phyloP scores from a whole-genome alignment of 2,797 vertebrate species.

The Trematomus bernacchii region DNA sequence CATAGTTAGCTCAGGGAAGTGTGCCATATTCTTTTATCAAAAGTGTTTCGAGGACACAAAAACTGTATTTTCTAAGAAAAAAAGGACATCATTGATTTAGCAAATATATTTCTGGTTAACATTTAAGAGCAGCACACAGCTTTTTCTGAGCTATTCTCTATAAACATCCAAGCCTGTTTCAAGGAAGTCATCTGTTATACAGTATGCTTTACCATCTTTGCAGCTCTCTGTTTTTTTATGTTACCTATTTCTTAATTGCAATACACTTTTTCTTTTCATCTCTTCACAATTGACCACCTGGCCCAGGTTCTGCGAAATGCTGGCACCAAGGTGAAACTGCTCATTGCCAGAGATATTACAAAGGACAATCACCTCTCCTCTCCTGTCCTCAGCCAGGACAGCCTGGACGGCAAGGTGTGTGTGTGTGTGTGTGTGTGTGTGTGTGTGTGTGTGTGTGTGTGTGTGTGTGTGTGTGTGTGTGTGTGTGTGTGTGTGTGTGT shows the following conservation, averaged over 20 bases:
- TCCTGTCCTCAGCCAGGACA: slow-evolving; percentile 75
- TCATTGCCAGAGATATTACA: slow-evolving; percentile 90
- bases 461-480: no score
- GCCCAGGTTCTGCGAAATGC: slow-evolving; percentile 90
- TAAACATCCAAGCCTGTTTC: background rate
- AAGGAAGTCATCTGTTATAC: background rate
- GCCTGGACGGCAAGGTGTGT: slow-evolving; percentile 66
- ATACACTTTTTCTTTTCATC: slow-evolving; percentile 19
- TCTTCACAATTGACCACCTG: slow-evolving; percentile 46
- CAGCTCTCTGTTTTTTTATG: slow-evolving; percentile 4
- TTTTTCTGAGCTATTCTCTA: background rate
- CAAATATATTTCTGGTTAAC: no score
- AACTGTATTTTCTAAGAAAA: no score
- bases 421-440: no score
- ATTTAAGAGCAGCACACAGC: background rate
- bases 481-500: no score
- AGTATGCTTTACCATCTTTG: background rate
- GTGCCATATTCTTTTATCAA: background rate
- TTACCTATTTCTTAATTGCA: slow-evolving; percentile 27
- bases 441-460: no score
- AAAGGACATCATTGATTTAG: no score
- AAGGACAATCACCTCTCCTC: slow-evolving; percentile 81
- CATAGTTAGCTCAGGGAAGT: background rate
- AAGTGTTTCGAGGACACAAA: no score
- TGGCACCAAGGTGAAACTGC: slow-evolving; percentile 90